Evolutionary conservation across 2,113 vertebrate species (phyloP).

Genomic region (Recurvirostra avosetta): DNA sequence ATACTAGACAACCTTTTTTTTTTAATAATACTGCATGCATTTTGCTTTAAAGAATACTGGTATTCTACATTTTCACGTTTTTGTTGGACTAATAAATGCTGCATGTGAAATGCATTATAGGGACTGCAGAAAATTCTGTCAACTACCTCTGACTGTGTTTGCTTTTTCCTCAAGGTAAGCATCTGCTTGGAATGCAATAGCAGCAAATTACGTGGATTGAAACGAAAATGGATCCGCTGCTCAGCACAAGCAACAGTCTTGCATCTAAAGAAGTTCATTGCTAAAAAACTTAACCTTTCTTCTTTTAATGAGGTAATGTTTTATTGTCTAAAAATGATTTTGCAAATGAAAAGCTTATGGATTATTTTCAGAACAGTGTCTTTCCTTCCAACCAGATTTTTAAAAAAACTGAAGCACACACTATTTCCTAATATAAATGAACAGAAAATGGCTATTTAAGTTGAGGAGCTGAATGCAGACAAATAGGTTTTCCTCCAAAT

Average conservation of each 20-base stretch:
- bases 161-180: slow-evolving; percentile 81
- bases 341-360: neutral
- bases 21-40: neutral
- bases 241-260: slow-evolving; percentile 94
- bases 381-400: neutral
- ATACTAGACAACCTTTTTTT: neutral
- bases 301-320: slow-evolving; percentile 94
- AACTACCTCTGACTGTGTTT: neutral
- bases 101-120: neutral
- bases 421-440: neutral
- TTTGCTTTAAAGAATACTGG: neutral
- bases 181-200: slow-evolving; percentile 97
- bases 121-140: neutral
- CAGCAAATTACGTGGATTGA: slow-evolving; percentile 91
- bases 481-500: neutral
- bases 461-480: neutral
- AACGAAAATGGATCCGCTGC: slow-evolving; percentile 95
- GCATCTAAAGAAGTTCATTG: slow-evolving; percentile 97
- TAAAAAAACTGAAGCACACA: neutral
- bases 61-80: neutral
- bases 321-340: neutral
- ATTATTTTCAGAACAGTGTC: neutral
- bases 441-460: neutral
- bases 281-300: slow-evolving; percentile 95
- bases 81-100: neutral